Evolutionary conservation across 2,797 vertebrate species (phyloP).

Genomic region (Miichthys miiuy): DNA sequence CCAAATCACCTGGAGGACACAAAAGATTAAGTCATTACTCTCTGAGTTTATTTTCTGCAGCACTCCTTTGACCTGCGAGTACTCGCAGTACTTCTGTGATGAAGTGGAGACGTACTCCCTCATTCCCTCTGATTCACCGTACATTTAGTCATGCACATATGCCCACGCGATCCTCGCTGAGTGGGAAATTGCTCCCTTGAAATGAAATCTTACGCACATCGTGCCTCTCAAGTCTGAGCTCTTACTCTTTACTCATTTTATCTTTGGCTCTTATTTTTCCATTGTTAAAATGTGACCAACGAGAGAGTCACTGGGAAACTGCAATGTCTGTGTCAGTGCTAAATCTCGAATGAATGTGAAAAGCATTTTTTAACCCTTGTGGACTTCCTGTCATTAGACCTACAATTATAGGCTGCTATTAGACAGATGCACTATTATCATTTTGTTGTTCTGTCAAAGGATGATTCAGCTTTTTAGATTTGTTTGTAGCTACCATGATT

Average conservation of each 20-base stretch:
- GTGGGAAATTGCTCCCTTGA: constrained; percentile 50
- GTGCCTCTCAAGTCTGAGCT: constrained; percentile 16
- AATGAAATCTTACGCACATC: constrained; percentile 43
- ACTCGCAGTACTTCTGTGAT: constrained; percentile 34
- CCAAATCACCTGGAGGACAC: constrained; percentile 90
- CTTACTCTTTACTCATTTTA: constrained; percentile 5
- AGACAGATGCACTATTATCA: background rate
- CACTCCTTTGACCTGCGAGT: constrained; percentile 32
- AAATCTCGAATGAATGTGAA: background rate
- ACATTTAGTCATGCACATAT: constrained; percentile 53
- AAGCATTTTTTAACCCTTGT: background rate
- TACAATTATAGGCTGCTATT: background rate
- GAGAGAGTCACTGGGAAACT: background rate
- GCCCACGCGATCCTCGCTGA: constrained; percentile 52
- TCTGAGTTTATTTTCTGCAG: constrained; percentile 29
- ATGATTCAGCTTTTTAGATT: background rate
- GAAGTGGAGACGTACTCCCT: constrained; percentile 24
- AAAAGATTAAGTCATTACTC: constrained; percentile 8
- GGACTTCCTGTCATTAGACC: background rate
- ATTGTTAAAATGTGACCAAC: background rate
- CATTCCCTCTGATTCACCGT: constrained; percentile 58
- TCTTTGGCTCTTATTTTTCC: background rate
- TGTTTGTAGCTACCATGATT: background rate
- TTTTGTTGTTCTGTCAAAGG: background rate
- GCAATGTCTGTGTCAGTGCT: constrained; percentile 12